phyloP scores from a whole-genome alignment of 2,888 invertebrate genomes.

The Meganola albula region DNA sequence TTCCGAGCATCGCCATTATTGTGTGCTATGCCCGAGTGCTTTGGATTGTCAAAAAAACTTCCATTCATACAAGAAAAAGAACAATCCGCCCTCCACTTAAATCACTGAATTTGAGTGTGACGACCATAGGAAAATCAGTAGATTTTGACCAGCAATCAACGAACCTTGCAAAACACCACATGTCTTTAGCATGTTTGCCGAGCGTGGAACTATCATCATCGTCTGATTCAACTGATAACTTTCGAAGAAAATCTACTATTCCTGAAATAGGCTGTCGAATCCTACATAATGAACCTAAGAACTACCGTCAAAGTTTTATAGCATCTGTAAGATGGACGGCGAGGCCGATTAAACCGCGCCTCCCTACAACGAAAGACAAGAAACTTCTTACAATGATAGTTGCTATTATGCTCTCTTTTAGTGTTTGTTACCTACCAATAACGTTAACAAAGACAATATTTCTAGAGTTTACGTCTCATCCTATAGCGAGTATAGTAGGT shows the following conservation, averaged over 20 bases:
- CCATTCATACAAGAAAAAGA: conserved; percentile 75
- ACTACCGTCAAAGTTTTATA: conserved; percentile 43
- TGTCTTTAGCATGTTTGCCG: conserved; percentile 8
- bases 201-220: conserved; percentile 44
- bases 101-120: conserved; percentile 42
- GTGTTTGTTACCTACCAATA: conserved; percentile 93
- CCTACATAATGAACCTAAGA: conserved; percentile 35
- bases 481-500: conserved; percentile 85
- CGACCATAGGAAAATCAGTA: conserved; percentile 22
- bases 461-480: conserved; percentile 78
- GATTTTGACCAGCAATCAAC: conserved; percentile 23
- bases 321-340: conserved; percentile 47
- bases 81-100: conserved; percentile 32
- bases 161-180: conserved; percentile 20
- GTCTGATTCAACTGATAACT: conserved; percentile 40
- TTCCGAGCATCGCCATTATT: conserved; percentile 90
- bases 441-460: conserved; percentile 89
- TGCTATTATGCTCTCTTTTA: conserved; percentile 92
- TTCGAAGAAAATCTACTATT: conserved; percentile 41
- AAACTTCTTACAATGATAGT: conserved; percentile 91
- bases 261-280: conserved; percentile 35
- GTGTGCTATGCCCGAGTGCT: conserved; percentile 90
- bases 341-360: conserved; percentile 70
- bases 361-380: conserved; percentile 85
- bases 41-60: conserved; percentile 84